A percentile compares a stretch with the other conserved stretches of the same genome.
phyloP scores from a whole-genome alignment of 2,888 invertebrate species.

The Drepanosiphum platanoidis region DNA sequence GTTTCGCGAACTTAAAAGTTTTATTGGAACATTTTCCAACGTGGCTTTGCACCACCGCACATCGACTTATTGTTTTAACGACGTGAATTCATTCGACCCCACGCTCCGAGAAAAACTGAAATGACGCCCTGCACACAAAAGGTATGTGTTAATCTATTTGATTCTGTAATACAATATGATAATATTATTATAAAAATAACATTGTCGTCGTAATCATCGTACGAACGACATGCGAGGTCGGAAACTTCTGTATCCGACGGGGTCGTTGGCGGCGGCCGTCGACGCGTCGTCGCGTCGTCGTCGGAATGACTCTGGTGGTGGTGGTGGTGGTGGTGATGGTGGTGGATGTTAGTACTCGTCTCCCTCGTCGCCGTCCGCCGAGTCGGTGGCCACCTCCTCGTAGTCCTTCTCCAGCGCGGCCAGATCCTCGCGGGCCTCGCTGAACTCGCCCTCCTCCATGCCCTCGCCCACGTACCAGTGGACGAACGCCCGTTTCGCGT shows the following conservation, averaged over 20 bases:
- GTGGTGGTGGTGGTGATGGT: background rate
- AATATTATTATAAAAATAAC: too few relatives aligned
- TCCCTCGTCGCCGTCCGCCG: constrained; percentile 82
- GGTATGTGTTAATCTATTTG: too few relatives aligned
- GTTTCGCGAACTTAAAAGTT: too few relatives aligned
- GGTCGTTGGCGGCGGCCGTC: background rate
- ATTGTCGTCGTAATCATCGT: too few relatives aligned
- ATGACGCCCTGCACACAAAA: too few relatives aligned
- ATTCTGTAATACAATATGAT: too few relatives aligned
- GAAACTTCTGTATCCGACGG: background rate
- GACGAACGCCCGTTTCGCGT: constrained; percentile 76
- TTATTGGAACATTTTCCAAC: too few relatives aligned
- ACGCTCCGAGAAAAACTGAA: too few relatives aligned
- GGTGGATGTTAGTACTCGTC: constrained; percentile 76
- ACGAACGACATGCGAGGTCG: background rate
- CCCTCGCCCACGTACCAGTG: constrained; percentile 76
- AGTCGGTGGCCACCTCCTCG: constrained; percentile 89
- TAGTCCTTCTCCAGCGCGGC: constrained; percentile 87
- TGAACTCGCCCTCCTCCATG: constrained; percentile 79
- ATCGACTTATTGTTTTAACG: too few relatives aligned
- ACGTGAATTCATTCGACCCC: too few relatives aligned
- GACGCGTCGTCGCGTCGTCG: background rate
- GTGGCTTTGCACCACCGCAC: too few relatives aligned
- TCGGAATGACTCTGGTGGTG: background rate
- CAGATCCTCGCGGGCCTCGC: constrained; percentile 70